Conservation (phyloP, 2,888 invertebrate genomes). For the Mythimna lalbum region DNA sequence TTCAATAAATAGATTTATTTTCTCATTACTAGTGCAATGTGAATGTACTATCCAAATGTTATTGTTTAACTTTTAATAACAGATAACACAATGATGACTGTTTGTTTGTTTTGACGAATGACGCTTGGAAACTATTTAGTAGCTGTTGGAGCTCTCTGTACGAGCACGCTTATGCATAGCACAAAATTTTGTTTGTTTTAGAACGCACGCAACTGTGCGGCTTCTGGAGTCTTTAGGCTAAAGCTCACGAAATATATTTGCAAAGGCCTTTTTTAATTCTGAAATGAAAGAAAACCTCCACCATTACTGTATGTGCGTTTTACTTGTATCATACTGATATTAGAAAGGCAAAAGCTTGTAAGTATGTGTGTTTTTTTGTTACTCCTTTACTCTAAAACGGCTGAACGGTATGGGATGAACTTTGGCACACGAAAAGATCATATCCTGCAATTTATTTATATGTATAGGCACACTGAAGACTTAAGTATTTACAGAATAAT, state of each 20-base stretch:
- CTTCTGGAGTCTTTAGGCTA: not conserved
- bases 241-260: not conserved
- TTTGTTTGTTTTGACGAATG: constrained; percentile 33
- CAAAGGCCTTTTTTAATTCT: not conserved
- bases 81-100: constrained; percentile 33
- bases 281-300: too few relatives aligned
- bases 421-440: too few relatives aligned
- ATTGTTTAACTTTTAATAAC: constrained; percentile 31
- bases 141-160: not conserved
- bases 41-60: constrained; percentile 22
- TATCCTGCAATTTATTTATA: too few relatives aligned
- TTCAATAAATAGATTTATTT: not conserved
- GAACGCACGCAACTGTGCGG: too few relatives aligned
- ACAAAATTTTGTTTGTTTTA: not conserved
- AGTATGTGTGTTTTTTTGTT: too few relatives aligned
- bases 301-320: too few relatives aligned
- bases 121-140: constrained; percentile 19
- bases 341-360: too few relatives aligned
- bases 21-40: not conserved
- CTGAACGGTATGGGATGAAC: too few relatives aligned
- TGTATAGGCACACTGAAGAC: too few relatives aligned
- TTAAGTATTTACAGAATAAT: too few relatives aligned
- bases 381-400: too few relatives aligned
- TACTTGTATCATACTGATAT: too few relatives aligned
- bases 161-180: not conserved